Percentiles rank a stretch among this genome's conserved stretches.
Conservation (phyloP, 2,888 invertebrate species). For the Himalopsyche anomala region DNA sequence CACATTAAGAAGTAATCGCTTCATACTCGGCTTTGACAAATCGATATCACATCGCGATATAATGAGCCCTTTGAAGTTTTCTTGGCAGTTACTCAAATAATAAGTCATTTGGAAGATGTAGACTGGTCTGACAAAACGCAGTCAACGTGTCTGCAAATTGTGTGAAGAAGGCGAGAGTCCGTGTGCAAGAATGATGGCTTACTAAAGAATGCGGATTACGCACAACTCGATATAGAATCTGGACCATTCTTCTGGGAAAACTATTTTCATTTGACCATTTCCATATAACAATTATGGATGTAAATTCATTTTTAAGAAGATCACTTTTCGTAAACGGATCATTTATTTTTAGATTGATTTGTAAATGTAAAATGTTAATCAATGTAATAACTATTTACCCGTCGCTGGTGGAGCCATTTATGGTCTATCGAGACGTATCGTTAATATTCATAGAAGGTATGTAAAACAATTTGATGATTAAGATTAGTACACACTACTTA, state of each 20-base stretch:
- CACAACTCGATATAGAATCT: slow-evolving; percentile 14
- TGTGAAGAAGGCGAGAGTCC: not conserved
- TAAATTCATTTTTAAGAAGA: too few species aligned
- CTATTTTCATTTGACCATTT: not conserved
- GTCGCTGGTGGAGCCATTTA: too few species aligned
- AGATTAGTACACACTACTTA: too few species aligned
- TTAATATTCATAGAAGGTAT: too few species aligned
- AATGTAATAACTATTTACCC: too few species aligned
- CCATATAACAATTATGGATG: not conserved
- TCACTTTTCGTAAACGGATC: too few species aligned
- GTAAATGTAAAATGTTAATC: too few species aligned
- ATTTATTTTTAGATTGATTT: too few species aligned
- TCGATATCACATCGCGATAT: not conserved
- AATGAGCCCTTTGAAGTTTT: not conserved
- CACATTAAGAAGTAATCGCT: too few species aligned
- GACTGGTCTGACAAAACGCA: slow-evolving; percentile 4
- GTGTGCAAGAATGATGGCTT: not conserved
- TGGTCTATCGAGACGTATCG: too few species aligned
- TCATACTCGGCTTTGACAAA: too few species aligned
- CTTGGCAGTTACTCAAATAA: not conserved
- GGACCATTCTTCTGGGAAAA: slow-evolving; percentile 25
- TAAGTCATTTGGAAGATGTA: not conserved
- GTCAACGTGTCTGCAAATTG: slow-evolving; percentile 1
- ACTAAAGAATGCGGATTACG: slow-evolving; percentile 6
- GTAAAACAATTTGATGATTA: too few species aligned